A percentile compares a stretch with the other conserved stretches of the same genome.
These are phyloP conservation scores for Apis mellifera DNA, from an alignment of 1,140 invertebrate genomes.

Conservation along the genomic window Amel_HAv3.1 CM009935.2:4834501-4835000, in stretches of 20 bases:
- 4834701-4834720: not conserved
- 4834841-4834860: conserved; percentile 24
- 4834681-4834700: not conserved
- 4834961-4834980: no score
- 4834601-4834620: not conserved
- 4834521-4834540: no score
- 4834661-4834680: not conserved
- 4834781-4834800: conserved; percentile 44
- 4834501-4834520: no score
- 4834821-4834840: conserved; percentile 18
- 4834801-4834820: conserved; percentile 33
- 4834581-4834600: no score
- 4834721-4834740: conserved; percentile 43
- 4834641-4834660: conserved; percentile 8
- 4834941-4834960: conserved; percentile 9
- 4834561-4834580: no score
- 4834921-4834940: not conserved
- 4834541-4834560: no score
- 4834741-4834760: conserved; percentile 23
- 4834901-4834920: conserved; percentile 25
- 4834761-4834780: conserved; percentile 22
- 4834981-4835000: not conserved
- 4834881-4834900: conserved; percentile 44
- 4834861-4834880: not conserved
- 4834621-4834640: no score